Evolutionary conservation across 1,140 invertebrate species (phyloP).

Genomic region (Cryptotermes secundus): DNA sequence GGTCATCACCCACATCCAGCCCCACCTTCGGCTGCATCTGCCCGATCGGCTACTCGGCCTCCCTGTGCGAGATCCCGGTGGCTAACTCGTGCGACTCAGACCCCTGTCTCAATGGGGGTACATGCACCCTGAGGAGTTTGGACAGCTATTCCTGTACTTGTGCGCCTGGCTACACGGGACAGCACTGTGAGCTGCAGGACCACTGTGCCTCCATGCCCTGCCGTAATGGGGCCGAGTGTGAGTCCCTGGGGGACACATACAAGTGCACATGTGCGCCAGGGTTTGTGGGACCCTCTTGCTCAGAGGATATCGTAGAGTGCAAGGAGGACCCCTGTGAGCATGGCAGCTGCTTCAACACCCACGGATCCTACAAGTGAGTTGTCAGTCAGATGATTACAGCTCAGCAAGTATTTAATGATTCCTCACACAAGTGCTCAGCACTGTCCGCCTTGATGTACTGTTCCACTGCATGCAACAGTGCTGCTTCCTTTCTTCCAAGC

Average conservation of each 20-base stretch:
- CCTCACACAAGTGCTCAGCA: too few relatives aligned
- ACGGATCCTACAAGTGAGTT: constrained; percentile 86
- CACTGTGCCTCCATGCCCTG: constrained; percentile 87
- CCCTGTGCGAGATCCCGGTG: constrained; percentile 87
- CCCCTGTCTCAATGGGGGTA: constrained; percentile 84
- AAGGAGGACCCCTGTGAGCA: constrained; percentile 72
- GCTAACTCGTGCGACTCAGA: constrained; percentile 86
- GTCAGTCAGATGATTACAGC: too few relatives aligned
- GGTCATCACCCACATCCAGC: constrained; percentile 60
- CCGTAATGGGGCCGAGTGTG: constrained; percentile 81
- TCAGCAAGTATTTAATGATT: too few relatives aligned
- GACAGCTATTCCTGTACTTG: constrained; percentile 81
- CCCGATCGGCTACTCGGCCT: constrained; percentile 87
- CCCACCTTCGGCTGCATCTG: constrained; percentile 84
- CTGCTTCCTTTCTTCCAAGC: too few relatives aligned
- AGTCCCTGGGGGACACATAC: constrained; percentile 70
- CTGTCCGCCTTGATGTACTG: too few relatives aligned
- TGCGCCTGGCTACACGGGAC: constrained; percentile 79
- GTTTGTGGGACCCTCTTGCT: constrained; percentile 82
- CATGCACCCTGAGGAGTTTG: constrained; percentile 74
- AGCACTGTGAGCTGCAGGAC: constrained; percentile 83
- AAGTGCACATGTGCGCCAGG: constrained; percentile 82
- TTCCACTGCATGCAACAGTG: too few relatives aligned
- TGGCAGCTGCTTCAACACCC: constrained; percentile 80
- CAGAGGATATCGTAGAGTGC: constrained; percentile 89